Evolutionary conservation across 2,888 invertebrate genomes (phyloP).

Genomic region (Listrodromus nycthemerus): DNA sequence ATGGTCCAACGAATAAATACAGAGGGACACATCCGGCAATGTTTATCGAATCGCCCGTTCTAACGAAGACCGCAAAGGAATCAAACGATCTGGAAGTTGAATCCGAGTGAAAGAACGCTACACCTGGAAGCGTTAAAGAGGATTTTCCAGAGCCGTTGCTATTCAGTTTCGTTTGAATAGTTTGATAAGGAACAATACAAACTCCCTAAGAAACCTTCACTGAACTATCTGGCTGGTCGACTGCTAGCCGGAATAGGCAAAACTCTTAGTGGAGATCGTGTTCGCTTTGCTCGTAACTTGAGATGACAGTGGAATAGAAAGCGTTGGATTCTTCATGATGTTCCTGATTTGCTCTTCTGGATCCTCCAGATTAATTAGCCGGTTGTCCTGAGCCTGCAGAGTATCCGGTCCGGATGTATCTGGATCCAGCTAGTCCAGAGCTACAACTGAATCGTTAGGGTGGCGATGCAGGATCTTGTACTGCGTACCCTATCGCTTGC

Average conservation of each 20-base stretch:
- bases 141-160: slow-evolving; percentile 17
- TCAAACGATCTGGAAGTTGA: slow-evolving; percentile 12
- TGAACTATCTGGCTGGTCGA: slow-evolving; percentile 29
- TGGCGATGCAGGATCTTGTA: too few species aligned
- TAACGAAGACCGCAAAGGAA: not conserved
- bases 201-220: not conserved
- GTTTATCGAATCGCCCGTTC: slow-evolving; percentile 1
- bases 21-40: slow-evolving; percentile 7
- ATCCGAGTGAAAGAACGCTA: not conserved
- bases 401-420: too few species aligned
- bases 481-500: too few species aligned
- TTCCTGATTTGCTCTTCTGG: slow-evolving; percentile 51
- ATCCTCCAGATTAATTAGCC: not conserved
- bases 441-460: too few species aligned
- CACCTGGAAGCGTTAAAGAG: slow-evolving; percentile 35
- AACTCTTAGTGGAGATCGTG: slow-evolving; percentile 53
- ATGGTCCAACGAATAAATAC: slow-evolving; percentile 52
- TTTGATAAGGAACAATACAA: slow-evolving; percentile 29
- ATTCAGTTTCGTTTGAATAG: slow-evolving; percentile 53
- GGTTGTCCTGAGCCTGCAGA: not conserved
- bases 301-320: slow-evolving; percentile 64
- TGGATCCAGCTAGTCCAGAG: too few species aligned
- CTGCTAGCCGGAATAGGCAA: slow-evolving; percentile 53
- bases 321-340: slow-evolving; percentile 43
- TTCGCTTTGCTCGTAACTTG: slow-evolving; percentile 58